Evolutionary conservation across 2,888 invertebrate species (phyloP), one percentile per base, ranked within the genome.

Genomic region (Amphimallon solstitiale): DNA sequence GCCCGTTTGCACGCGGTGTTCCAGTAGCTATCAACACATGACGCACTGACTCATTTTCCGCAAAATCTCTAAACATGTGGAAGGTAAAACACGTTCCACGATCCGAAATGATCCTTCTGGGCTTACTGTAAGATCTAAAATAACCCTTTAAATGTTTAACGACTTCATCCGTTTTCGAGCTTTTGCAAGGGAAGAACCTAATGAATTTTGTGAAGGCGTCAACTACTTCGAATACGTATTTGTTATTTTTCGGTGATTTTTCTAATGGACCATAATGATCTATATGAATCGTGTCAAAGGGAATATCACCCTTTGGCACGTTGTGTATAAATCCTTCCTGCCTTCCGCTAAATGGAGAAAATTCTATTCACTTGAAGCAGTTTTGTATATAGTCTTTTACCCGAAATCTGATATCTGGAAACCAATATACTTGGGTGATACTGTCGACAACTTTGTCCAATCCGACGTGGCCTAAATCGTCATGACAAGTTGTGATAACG

Each of bases 231-330:
- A 40, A 40, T 4, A 40, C 7, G 14, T 40, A 40, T 7, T 7
- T n/a, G 2, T 12, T 12, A 4, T 7, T 7, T 4, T 2, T 14
- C 2, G 4, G 40, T 4, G 14, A 4, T 12, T 40, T 40, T 40
- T 40, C 40, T 2, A 40, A 2, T 0, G 75, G 75, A 7, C 75
- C 75, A 40, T 63, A 72, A 68, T 78, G 77, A 66, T 78, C 77
- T 6, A 77, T 67, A 51, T 78, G 76, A 6, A 72, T 43, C 0
- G 71, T 70, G 0, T 65, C 45, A 29, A 78, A 77, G 4, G 75
- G 77, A 21, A 70, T 15, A 6, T 73, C 62, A n/a, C 72, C 74
- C 59, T 77, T 77, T 4, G 65, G 70, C 2, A 78, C 72, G 29
- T 68, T 68, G 21, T 76, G 70, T 9, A 79, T 46, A 7, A 67